Evolutionary conservation across 2,888 invertebrate genomes (phyloP), one percentile per base, ranked within the genome.

Genomic region (Imbricaverruca yamaguchii): DNA sequence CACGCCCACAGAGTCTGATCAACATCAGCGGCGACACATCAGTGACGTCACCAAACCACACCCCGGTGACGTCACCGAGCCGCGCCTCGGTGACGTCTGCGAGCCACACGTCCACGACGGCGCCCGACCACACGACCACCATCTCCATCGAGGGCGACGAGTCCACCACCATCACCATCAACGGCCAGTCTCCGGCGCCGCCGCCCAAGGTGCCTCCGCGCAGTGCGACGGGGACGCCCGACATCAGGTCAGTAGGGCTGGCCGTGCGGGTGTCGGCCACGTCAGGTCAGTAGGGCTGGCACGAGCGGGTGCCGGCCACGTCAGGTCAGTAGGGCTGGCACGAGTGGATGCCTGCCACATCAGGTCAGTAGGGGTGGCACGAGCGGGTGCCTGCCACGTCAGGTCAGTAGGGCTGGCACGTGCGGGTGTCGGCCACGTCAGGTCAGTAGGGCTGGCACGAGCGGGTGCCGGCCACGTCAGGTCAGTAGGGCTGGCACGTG

Each of bases 161-260:
- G 3, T 57, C 79, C 23, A 23, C 13, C 56, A 57, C 79, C 59
- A 79, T 79, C 79, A 79, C 79, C 79, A 79, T 79, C 23, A 79
- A 79, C 79, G 79, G 79, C 23, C 79, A 79, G 59, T 56, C 79
- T n/a, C 79, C 57, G 57, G 79, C 79, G 79, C 56, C 59, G 56
- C 79, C 79, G 59, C 78, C 78, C 10, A 56, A 79, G 25, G 23
- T 79, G 57, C 79, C 79, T 13, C n/a, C 79, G 21, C n/a, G 59
- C 13, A 57, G 13, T 23, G 4, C 79, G 57, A 7, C 56, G 23
- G 79, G 53, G 9, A 74, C 74, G 8, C 74, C 74, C 10, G 74
- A 74, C 55, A 10, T 23, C 79, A 57, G 79, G 79, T 79, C 18
- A 53, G 53, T 53, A 4, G 39, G 39, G 39, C 39, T 39, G 39